Base-by-base conservation (phyloP, 2,113 vertebrate species). In the Cyprinus carpio region DNA sequence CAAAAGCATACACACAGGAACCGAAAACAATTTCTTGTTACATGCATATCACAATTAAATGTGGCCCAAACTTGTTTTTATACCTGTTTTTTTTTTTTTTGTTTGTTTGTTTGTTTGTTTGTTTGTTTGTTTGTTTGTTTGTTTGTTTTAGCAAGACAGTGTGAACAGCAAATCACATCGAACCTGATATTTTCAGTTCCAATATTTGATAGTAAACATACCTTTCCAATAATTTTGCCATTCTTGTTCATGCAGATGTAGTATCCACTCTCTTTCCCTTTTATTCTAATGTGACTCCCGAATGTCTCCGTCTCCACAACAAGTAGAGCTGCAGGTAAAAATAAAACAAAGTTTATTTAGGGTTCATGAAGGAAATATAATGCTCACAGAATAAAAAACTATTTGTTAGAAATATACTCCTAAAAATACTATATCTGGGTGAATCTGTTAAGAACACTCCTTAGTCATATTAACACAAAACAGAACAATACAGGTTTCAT, bases 161-260 rank as follows among this genome's bases (percentile, higher is more conserved):
- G 40, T 8, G 8, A 40, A 29, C 62, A 62, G 11, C 7, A 40
- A n/a, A 72, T n/a, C 23, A 25, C 37, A 74, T 20, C 34, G 29
- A 34, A 9, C 18, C 64, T 18, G 15, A 67, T 34, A 3, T 27
- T 81, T n/a, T 78, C 7, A 23, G 3, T 29, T 12, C 15, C 20
- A 1, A 79, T 62, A 12, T 82, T 1, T 71, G 29, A 4, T 3
- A 27, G 75, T 69, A 54, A 27, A 31, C 93, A 89, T 89, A 96
- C 95, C 93, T 94, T 92, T 88, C 94, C 95, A 0, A 95, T 91
- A 76, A 96, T 93, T 91, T 95, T 95, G 81, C 95, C 95, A 34
- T 94, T 95, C 54, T 95, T 93, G 82, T 92, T 94, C 95, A 96
- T 96, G 91, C 95, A 96, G 79, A 96, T 95, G 91, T 95, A 96